Evolutionary conservation across 35 echinoderm and acorn worm species (phyloP), one percentile per base, ranked within the genome.

Genomic region (Patiria miniata): DNA sequence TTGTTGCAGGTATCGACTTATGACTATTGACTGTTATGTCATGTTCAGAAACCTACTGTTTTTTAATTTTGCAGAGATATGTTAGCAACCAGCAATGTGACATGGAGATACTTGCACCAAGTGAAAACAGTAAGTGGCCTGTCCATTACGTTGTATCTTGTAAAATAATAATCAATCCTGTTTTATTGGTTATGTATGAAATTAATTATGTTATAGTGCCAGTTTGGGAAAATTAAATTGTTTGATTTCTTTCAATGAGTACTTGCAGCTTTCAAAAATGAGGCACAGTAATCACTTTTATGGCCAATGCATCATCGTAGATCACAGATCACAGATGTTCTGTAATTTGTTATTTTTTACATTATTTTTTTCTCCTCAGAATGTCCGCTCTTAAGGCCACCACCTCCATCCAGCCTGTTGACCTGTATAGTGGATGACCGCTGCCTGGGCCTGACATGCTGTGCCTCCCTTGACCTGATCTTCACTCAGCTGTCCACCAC

Each of bases 51-150:
- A n/a, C n/a, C n/a, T n/a, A n/a, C 9, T 76, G 7, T 78, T 37
- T 5, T 78, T 78, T 3, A 5, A 3, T 32, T 18, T 78, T 82
- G 8, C 53, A 83, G 81, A 16, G 59, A 23, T 36, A 57, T 83
- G n/a, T 39, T 19, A 83, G 28, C 33, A 58, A 83, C 57, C 18
- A 34, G 29, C 51, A 60, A 0, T 83, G 81, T 83, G 52, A 83
- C 17, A 23, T 37, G 14, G 37, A n/a, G 12, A 0, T 36, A 18
- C 33, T 83, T 53, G 28, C 28, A 4, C 81, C 81, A 61, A 57
- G 37, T 8, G 81, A 83, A 57, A 83, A 83, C 57, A 39, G 81
- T 83, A 39, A 36, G 54, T 83, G 30, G n/a, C n/a, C n/a, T n/a
- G n/a, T n/a, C n/a, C n/a, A n/a, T n/a, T n/a, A n/a, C n/a, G n/a